Evolutionary conservation across 2,797 vertebrate species (phyloP), one percentile per base, ranked within the genome.

Genomic region (Dallia pectoralis): DNA sequence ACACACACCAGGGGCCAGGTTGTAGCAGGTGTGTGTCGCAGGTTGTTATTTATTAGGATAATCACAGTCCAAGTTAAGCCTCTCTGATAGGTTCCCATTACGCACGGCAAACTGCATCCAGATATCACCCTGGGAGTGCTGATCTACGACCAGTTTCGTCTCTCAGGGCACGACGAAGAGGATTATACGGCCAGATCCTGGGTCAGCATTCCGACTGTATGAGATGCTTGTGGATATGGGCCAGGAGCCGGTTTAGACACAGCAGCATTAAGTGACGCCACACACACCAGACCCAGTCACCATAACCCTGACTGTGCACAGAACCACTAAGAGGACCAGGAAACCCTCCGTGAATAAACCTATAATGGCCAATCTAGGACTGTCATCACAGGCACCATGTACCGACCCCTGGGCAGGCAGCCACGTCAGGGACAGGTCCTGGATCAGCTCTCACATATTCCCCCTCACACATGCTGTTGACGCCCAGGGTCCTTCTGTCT

Each of bases 401-500:
- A 36, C 6, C n/a, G n/a, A n/a, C n/a, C n/a, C n/a, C 6, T 40
- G 36, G 36, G 36, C 9, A 1, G 40, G 9, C 9, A 12, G 12
- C n/a, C n/a, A n/a, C n/a, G 40, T 36, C 8, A 53, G n/a, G 53
- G 25, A 25, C 53, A 25, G 53, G 25, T 59, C 22, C 51, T 22
- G 19, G 49, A 53, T 22, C 49, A 18, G 16, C n/a, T 11, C 53
- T 56, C 53, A 22, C 25, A 27, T 25, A 7, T 14, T 14, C 22
- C 19, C 15, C 9, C 59, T 32, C 32, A n/a, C 63, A 74, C 68
- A 68, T 79, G 87, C 85, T 81, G 87, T 84, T 83, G 70, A 82
- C 32, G 0, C 32, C 19, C 32, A 33, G 22, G 53, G 22, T 25
- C 53, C 53, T 22, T 18, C 63, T 65, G 63, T 30, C 29, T 65